Percentiles rank a stretch among this genome's conserved stretches.
These are phyloP conservation scores for Eucriotettix oculatus DNA, from an alignment of 2,888 invertebrate species.

Conservation along the genomic window DNA sequence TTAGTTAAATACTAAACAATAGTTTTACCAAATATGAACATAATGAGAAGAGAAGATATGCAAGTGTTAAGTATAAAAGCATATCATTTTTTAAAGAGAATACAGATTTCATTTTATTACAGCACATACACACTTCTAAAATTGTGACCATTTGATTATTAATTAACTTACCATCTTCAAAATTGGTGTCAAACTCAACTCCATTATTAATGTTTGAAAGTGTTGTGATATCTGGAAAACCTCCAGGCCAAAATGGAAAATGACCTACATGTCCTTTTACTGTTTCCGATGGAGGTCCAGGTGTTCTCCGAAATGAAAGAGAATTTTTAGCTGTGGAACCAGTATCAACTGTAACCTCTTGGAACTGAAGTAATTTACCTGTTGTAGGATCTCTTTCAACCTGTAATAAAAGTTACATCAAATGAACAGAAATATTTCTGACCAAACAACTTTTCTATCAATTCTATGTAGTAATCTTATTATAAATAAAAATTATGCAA, in stretches of 20 bases:
- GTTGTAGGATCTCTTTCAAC: slow-evolving; percentile 57
- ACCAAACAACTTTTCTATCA: too few relatives aligned
- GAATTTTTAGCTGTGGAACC: slow-evolving; percentile 55
- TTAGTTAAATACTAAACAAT: too few relatives aligned
- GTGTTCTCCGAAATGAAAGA: slow-evolving; percentile 62
- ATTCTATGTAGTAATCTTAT: background rate
- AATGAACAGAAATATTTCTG: background rate
- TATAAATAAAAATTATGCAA: background rate
- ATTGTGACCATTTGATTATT: too few relatives aligned
- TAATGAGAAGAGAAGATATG: too few relatives aligned
- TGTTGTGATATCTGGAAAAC: slow-evolving; percentile 39
- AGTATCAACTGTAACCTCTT: slow-evolving; percentile 38
- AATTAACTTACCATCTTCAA: slow-evolving; percentile 20
- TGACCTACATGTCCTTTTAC: slow-evolving; percentile 62
- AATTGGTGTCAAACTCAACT: slow-evolving; percentile 18
- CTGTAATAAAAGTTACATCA: slow-evolving; percentile 15
- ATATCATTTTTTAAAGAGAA: too few relatives aligned
- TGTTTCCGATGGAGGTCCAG: slow-evolving; percentile 50
- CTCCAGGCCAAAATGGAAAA: slow-evolving; percentile 78
- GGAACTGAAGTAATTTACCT: slow-evolving; percentile 55
- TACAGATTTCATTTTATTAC: too few relatives aligned
- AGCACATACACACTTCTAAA: too few relatives aligned
- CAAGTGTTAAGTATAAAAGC: too few relatives aligned
- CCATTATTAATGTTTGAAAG: slow-evolving; percentile 13
- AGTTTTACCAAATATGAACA: too few relatives aligned